Base-by-base conservation (phyloP, 2,888 invertebrate species). In the Horisme vitalbata region DNA sequence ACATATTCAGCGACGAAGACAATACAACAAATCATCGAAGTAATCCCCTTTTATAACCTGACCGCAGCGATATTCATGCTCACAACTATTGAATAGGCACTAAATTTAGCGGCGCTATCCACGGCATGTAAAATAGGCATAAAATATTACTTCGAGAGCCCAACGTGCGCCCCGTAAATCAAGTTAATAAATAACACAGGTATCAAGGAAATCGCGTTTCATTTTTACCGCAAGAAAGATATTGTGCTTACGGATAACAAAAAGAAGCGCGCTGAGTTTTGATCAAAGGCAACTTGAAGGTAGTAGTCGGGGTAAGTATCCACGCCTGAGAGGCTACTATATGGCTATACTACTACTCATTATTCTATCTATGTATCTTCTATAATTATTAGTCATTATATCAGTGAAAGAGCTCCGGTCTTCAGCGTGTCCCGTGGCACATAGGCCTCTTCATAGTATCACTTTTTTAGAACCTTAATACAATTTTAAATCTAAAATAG, bases 91-190 rank as follows among this genome's bases (percentile, higher is more conserved):
- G 37, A 36, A 51, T 18, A 46, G 21, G 28, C 15, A 44, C 41
- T 52, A 41, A 52, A 55, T 57, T 43, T 36, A 34, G 18, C 38
- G 12, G 31, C 14, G 31, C 23, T 47, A 52, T 49, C 30, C 27
- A 18, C 41, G 28, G 46, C 49, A 59, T 60, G 57, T 53, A 63
- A 59, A 61, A 53, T 53, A 57, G 56, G 54, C 52, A 52, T 56
- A 55, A 55, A 59, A 55, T 60, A 51, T 55, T 36, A 56, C 50
- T 4, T 20, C 38, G 41, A 36, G 23, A 51, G 43, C 44, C 39
- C 38, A 55, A 71, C 74, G 74, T 72, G 74, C 63, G 48, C 49
- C 44, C 37, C 57, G 57, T 61, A 67, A 73, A 73, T 71, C 61
- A 71, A 63, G 71, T 65, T 63, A 73, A 73, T 73, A 68, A 52